phyloP scores from a whole-genome alignment of 2,888 invertebrate genomes.

The Gerris lacustris region DNA sequence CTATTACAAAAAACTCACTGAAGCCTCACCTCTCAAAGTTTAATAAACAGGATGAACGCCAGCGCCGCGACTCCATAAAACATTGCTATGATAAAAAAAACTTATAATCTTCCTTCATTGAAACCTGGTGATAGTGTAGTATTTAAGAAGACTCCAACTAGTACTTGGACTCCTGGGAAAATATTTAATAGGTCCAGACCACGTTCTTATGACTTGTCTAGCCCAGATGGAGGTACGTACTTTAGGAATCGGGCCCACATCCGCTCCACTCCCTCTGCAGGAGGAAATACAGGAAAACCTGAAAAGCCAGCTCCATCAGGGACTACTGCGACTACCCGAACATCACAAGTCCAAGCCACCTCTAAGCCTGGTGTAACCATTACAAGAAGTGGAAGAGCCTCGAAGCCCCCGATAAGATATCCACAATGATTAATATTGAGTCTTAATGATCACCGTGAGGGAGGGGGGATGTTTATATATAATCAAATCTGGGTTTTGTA shows the following conservation, averaged over 20 bases:
- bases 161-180: conserved; percentile 14
- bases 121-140: conserved; percentile 8
- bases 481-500: no score
- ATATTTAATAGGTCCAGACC: no score
- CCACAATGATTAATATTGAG: neutral
- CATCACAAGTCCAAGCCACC: neutral
- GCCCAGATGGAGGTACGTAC: neutral
- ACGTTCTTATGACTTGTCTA: no score
- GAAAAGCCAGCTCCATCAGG: neutral
- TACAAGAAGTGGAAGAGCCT: neutral
- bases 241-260: neutral
- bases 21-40: neutral
- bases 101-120: conserved; percentile 12
- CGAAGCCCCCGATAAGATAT: neutral
- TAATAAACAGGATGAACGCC: neutral
- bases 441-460: no score
- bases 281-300: neutral
- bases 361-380: neutral
- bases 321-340: neutral
- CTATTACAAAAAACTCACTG: neutral
- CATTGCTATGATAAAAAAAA: conserved; percentile 12
- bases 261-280: neutral
- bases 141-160: conserved; percentile 12
- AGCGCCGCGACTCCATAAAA: neutral
- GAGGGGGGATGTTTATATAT: no score